A percentile compares a stretch with the other conserved stretches of the same genome.
phyloP scores from a whole-genome alignment of 1,140 invertebrate species.

The fruit fly (Drosophila melanogaster) region Release_6_plus_ISO1_MT NT_033777.3:30583501-30584000 shows the following conservation, averaged over 20 bases:
- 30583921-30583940: constrained; percentile 21
- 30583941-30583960: constrained; percentile 16
- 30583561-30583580: too few species aligned
- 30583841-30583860: neutral
- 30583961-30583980: neutral
- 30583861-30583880: constrained; percentile 6
- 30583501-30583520: constrained; percentile 12
- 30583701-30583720: constrained; percentile 17
- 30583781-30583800: neutral
- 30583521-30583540: neutral
- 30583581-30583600: too few species aligned
- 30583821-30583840: too few species aligned
- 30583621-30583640: neutral
- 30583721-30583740: constrained; percentile 7
- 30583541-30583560: too few species aligned
- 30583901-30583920: constrained; percentile 5
- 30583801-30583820: neutral
- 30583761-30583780: neutral
- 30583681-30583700: constrained; percentile 33
- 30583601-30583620: neutral
- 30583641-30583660: constrained; percentile 7
- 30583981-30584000: constrained; percentile 21
- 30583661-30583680: constrained; percentile 27
- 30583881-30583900: neutral
- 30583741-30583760: constrained; percentile 2